These are phyloP conservation scores for Laticauda laticaudata DNA, from an alignment of 2,113 vertebrate species.

Conservation along the genomic window DNA sequence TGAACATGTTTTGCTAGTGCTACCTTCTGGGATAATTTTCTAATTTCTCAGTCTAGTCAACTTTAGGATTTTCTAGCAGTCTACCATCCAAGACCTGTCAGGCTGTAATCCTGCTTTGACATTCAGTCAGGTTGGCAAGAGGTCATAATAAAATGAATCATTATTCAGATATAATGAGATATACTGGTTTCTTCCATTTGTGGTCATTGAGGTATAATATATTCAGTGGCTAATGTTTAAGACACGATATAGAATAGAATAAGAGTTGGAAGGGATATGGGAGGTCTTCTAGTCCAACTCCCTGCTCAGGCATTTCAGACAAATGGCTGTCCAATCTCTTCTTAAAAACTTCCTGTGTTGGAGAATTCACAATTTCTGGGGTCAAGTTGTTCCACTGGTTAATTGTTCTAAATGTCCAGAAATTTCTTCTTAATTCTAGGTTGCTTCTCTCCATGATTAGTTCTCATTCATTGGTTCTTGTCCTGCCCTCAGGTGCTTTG, in stretches of 20 bases:
- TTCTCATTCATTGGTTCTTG: no score
- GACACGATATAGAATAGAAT: neutral
- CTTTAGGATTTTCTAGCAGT: neutral
- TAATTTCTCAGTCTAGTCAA: neutral
- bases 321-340: no score
- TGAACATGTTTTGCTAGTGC: neutral
- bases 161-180: neutral
- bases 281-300: no score
- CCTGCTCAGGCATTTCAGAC: no score
- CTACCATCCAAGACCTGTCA: neutral
- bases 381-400: no score
- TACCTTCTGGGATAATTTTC: neutral
- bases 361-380: no score
- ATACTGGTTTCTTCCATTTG: neutral
- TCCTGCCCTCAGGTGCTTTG: no score
- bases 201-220: neutral
- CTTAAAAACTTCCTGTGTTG: no score
- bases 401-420: no score
- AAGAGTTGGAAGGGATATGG: no score
- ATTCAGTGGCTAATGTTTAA: neutral
- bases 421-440: no score
- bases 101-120: neutral
- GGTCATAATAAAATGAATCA: neutral
- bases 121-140: neutral
- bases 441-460: no score